Conservation (phyloP, 2,113 vertebrate genomes). For the Leiothrix lutea region DNA sequence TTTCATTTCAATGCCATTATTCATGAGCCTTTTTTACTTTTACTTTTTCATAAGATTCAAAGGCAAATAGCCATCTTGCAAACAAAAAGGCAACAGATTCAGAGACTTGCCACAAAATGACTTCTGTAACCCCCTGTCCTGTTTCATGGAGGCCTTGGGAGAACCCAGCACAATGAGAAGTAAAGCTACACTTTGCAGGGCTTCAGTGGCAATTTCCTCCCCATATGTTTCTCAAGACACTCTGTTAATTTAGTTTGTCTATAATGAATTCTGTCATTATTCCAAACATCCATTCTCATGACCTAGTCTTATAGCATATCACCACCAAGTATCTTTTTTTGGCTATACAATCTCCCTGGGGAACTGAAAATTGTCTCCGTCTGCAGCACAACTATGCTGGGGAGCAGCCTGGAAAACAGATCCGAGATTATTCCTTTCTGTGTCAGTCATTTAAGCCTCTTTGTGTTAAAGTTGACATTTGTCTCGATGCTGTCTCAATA, state of each 20-base stretch:
- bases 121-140: neutral
- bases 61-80: constrained; percentile 9
- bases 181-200: constrained; percentile 16
- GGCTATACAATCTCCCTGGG: constrained; percentile 54
- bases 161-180: constrained; percentile 14
- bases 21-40: constrained; percentile 12
- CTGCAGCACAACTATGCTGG: constrained; percentile 46
- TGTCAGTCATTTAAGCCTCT: constrained; percentile 68
- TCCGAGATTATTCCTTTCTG: constrained; percentile 62
- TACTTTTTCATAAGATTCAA: neutral
- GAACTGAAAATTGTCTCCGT: constrained; percentile 54
- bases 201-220: constrained; percentile 61
- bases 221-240: constrained; percentile 56
- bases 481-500: constrained; percentile 62
- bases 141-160: constrained; percentile 13
- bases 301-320: constrained; percentile 43
- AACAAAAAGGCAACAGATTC: constrained; percentile 32
- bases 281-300: constrained; percentile 64
- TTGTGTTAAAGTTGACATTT: constrained; percentile 70
- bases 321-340: constrained; percentile 57
- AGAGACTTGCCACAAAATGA: neutral
- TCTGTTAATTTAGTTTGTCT: constrained; percentile 63
- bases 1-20: neutral
- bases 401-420: constrained; percentile 69
- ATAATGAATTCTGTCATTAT: constrained; percentile 58